Evolutionary conservation across 2,888 invertebrate species (phyloP).

Genomic region (Volucella inanis): DNA sequence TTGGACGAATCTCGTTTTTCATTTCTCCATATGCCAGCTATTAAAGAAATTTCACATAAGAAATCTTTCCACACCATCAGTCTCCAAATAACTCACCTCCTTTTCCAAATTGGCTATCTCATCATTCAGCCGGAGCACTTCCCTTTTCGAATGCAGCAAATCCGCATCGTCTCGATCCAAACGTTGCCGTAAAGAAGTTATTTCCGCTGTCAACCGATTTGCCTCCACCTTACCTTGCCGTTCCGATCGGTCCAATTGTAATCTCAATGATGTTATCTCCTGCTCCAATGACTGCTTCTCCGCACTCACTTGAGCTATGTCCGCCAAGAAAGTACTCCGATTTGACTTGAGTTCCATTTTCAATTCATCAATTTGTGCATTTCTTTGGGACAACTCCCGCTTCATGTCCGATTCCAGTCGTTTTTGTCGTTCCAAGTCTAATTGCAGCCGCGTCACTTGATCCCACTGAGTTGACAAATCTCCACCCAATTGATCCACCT

Average conservation of each 20-base stretch:
- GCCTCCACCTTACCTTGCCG: conserved; percentile 90
- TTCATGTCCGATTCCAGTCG: conserved; percentile 90
- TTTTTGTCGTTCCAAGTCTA: conserved; percentile 91
- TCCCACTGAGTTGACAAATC: conserved; percentile 93
- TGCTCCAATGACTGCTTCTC: conserved; percentile 92
- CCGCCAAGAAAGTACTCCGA: conserved; percentile 88
- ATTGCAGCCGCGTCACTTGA: conserved; percentile 88
- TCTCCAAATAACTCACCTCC: conserved; percentile 85
- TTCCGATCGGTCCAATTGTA: conserved; percentile 88
- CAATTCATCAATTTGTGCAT: conserved; percentile 89
- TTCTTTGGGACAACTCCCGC: conserved; percentile 90
- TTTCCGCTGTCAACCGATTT: conserved; percentile 89
- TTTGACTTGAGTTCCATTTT: conserved; percentile 91
- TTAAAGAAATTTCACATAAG: background rate
- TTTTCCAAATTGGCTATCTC: conserved; percentile 91
- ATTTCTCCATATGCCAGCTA: conserved; percentile 86
- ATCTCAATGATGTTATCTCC: conserved; percentile 88
- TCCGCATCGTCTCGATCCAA: conserved; percentile 92
- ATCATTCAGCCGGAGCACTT: conserved; percentile 90
- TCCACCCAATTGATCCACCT: conserved; percentile 90
- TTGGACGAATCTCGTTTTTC: conserved; percentile 85
- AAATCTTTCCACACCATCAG: conserved; percentile 31
- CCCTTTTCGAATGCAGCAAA: conserved; percentile 90
- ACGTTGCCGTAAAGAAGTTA: conserved; percentile 87
- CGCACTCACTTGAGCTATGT: conserved; percentile 89